phyloP scores from a whole-genome alignment of 92 coral and sea anemone species.

The Zoanthus solanderi region DNA sequence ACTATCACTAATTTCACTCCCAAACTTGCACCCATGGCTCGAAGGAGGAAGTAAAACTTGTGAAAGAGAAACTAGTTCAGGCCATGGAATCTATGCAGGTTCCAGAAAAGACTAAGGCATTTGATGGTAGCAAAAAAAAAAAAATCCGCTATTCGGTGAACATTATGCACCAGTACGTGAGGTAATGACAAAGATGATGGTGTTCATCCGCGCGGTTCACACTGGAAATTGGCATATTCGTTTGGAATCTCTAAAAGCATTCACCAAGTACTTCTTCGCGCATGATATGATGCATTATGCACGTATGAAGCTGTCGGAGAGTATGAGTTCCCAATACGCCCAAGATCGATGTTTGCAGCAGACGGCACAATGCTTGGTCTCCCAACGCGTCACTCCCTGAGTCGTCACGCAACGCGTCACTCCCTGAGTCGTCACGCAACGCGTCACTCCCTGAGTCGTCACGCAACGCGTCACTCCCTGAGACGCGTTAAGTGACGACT shows the following conservation, averaged over 20 bases:
- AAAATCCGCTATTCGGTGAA: constrained; percentile 50
- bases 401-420: no score
- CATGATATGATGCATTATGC: constrained; percentile 70
- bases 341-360: constrained; percentile 26
- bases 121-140: constrained; percentile 38
- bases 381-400: no score
- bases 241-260: constrained; percentile 49
- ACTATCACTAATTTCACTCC: no score
- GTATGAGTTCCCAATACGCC: neutral
- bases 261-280: neutral
- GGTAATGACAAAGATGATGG: constrained; percentile 63
- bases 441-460: no score
- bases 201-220: constrained; percentile 61
- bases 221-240: constrained; percentile 59
- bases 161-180: constrained; percentile 54
- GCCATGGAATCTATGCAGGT: neutral
- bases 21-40: constrained; percentile 35
- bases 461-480: no score
- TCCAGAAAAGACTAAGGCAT: constrained; percentile 52
- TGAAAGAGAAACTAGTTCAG: constrained; percentile 29
- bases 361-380: neutral
- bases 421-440: no score
- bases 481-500: no score
- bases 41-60: constrained; percentile 33
- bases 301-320: constrained; percentile 49